Conservation (phyloP, 2,113 vertebrate species). For the Mixornis gularis region DNA sequence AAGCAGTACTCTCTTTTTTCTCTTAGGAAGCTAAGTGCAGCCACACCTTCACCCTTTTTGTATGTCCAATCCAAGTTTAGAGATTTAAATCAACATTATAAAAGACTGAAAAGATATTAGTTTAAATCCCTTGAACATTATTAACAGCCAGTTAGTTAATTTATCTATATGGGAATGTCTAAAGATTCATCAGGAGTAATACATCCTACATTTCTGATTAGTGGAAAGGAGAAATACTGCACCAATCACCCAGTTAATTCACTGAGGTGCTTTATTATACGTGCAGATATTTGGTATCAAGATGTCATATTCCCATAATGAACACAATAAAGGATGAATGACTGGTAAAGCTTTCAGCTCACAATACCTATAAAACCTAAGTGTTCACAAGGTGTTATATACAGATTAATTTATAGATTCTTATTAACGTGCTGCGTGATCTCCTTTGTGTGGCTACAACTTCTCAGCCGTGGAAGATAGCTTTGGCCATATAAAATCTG, state of each 20-base stretch:
- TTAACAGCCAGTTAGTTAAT: constrained; percentile 57
- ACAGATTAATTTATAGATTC: constrained; percentile 65
- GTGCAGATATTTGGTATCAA: constrained; percentile 51
- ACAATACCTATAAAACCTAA: constrained; percentile 58
- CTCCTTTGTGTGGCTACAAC: constrained; percentile 1
- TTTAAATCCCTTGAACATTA: constrained; percentile 45
- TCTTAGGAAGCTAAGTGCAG: background rate
- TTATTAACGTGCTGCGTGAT: constrained; percentile 30
- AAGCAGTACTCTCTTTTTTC: background rate
- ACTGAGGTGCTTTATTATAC: constrained; percentile 49
- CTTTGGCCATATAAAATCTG: background rate
- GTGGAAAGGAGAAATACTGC: constrained; percentile 50
- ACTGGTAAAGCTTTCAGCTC: constrained; percentile 56
- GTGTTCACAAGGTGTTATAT: constrained; percentile 50
- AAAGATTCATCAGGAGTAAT: constrained; percentile 52
- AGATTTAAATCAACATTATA: constrained; percentile 23
- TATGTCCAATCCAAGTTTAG: background rate
- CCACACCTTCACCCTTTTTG: background rate
- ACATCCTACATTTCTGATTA: constrained; percentile 52
- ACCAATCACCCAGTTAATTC: constrained; percentile 58
- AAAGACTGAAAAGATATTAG: constrained; percentile 18
- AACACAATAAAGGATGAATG: constrained; percentile 64
- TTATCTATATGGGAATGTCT: constrained; percentile 34
- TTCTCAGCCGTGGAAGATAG: constrained; percentile 1
- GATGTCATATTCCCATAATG: constrained; percentile 59